phyloP scores from a whole-genome alignment of 2,113 vertebrate species.

The Carettochelys insculpta region DNA sequence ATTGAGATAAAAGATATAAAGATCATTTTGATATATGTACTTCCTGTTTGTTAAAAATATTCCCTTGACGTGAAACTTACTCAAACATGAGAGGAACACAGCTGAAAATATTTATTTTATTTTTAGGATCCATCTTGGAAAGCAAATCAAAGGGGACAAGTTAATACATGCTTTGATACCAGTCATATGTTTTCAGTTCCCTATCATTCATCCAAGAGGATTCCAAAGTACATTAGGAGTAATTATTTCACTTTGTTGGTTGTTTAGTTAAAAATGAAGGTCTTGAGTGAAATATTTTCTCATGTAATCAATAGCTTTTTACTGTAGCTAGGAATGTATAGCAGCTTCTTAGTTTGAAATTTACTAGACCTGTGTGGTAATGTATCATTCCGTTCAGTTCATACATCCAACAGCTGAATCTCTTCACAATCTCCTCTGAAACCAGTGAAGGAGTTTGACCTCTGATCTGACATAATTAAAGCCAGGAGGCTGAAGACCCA shows the following conservation, averaged over 20 bases:
- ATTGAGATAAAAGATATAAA: too few relatives aligned
- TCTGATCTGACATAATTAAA: not conserved
- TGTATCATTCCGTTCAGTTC: not conserved
- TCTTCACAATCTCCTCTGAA: not conserved
- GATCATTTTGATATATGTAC: not conserved
- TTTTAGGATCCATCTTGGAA: not conserved
- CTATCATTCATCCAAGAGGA: not conserved
- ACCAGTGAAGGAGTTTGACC: not conserved
- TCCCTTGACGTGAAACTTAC: not conserved
- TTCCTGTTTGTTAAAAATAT: not conserved
- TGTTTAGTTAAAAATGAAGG: not conserved
- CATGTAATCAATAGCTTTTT: not conserved
- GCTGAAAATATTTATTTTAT: not conserved
- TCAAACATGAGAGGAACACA: not conserved
- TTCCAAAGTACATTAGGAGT: not conserved
- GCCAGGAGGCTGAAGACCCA: not conserved
- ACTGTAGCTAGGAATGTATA: not conserved
- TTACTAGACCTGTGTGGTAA: not conserved
- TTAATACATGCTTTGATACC: rapidly evolving
- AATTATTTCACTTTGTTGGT: not conserved
- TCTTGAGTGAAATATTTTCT: not conserved
- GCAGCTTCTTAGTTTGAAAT: not conserved
- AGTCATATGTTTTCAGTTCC: not conserved
- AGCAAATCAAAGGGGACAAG: not conserved
- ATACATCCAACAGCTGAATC: not conserved